Base-by-base conservation (phyloP, 2,888 invertebrate genomes). In the Mechanitis mazaeus region DNA sequence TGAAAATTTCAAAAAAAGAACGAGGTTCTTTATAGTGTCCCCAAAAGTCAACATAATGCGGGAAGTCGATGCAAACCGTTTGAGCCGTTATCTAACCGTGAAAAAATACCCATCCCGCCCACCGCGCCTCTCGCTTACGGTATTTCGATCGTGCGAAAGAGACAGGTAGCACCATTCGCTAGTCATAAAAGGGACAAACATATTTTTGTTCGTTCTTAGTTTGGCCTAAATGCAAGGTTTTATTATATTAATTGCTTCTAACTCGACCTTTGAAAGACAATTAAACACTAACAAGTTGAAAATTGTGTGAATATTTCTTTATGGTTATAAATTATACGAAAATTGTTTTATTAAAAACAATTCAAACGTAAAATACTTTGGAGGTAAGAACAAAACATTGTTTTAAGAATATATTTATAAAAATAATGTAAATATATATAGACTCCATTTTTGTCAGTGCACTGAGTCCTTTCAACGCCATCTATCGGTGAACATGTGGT, bases 41-140 rank as follows among this genome's bases (percentile, higher is more conserved):
- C 79, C 81, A 73, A 81, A 82, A 81, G 78, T 78, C 76, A 79
- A 79, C 77, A 76, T 75, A 76, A 80, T 74, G 74, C 80, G 77
- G 78, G 75, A 78, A 81, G 72, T 78, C 76, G 80, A 79, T 76
- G 75, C 73, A 70, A 75, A 76, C 78, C 75, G 81, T 80, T 81
- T 75, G 72, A 76, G 76, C 87, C 87, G 88, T 85, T 87, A 88
- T 83, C 83, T 88, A 85, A 81, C 87, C 80, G 84, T 83, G 83
- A 87, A 88, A 88, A 89, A 88, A 85, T 80, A 77, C 69, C 73
- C 72, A 67, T 68, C 80, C 80, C 87, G 84, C 87, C 87, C 84
- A 84, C 85, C 71, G 66, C 61, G 70, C 75, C 76, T 76, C 76
- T 79, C 73, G 78, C 82, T 85, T 85, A 87, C 88, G 87, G 88